Conservation (phyloP, 2,888 invertebrate species). For the Mycalesis mineus region DNA sequence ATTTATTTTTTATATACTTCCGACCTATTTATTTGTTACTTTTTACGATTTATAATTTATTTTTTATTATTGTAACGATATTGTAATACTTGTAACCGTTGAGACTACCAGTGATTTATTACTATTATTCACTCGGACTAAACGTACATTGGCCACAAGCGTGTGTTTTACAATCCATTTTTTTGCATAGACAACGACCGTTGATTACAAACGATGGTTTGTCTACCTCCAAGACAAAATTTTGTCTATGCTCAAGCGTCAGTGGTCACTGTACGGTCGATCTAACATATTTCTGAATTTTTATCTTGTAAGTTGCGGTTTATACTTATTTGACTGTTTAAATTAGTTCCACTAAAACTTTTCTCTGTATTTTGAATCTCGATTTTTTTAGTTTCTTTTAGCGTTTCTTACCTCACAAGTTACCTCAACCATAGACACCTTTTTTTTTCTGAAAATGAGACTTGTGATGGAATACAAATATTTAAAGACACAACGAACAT, state of each 20-base stretch:
- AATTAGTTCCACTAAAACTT: constrained; percentile 47
- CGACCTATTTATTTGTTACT: constrained; percentile 68
- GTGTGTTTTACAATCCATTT: neutral
- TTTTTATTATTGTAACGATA: constrained; percentile 42
- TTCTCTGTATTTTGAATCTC: constrained; percentile 69
- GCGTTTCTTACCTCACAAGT: constrained; percentile 53
- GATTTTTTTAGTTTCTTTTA: constrained; percentile 51
- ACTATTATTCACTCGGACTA: neutral
- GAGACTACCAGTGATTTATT: constrained; percentile 48
- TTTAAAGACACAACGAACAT: constrained; percentile 11
- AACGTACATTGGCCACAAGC: neutral
- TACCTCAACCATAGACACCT: constrained; percentile 16
- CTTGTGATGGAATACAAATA: constrained; percentile 22
- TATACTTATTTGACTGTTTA: constrained; percentile 65
- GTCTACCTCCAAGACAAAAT: too few species aligned
- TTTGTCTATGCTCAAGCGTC: neutral
- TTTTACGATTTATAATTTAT: constrained; percentile 42
- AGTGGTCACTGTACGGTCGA: neutral
- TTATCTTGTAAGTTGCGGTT: constrained; percentile 66
- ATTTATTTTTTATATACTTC: constrained; percentile 70
- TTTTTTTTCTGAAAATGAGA: constrained; percentile 1
- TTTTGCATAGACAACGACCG: too few species aligned
- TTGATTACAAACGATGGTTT: too few species aligned
- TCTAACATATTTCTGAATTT: constrained; percentile 36
- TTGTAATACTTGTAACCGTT: constrained; percentile 35